These are phyloP conservation scores for Triplophysa dalaica DNA, from an alignment of 2,113 vertebrate species.

Conservation along the genomic window DNA sequence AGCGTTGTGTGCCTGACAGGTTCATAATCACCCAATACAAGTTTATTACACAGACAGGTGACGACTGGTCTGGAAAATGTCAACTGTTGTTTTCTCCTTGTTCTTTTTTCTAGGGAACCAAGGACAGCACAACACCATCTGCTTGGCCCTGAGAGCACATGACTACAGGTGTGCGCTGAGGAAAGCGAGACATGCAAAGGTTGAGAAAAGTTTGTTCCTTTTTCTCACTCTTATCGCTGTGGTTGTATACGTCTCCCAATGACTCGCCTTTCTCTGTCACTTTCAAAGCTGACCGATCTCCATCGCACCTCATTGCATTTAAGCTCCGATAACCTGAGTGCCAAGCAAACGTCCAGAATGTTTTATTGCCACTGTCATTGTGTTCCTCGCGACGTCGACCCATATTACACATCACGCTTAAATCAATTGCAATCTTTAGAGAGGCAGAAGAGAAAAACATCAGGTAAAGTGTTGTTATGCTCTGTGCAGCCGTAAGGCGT, in stretches of 20 bases:
- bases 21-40: constrained; percentile 24
- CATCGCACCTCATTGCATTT: constrained; percentile 20
- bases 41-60: constrained; percentile 53
- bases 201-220: neutral
- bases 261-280: constrained; percentile 25
- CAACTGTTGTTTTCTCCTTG: constrained; percentile 49
- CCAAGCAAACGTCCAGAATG: constrained; percentile 37
- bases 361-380: constrained; percentile 30
- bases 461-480: constrained; percentile 34
- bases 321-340: constrained; percentile 19
- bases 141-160: constrained; percentile 37
- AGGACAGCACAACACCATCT: constrained; percentile 48
- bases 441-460: constrained; percentile 21
- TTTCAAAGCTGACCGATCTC: constrained; percentile 22
- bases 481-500: constrained; percentile 8
- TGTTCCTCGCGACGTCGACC: constrained; percentile 10
- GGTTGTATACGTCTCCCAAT: constrained; percentile 25
- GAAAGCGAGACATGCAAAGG: constrained; percentile 17
- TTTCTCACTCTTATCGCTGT: constrained; percentile 4
- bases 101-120: neutral
- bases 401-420: constrained; percentile 33
- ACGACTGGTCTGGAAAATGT: constrained; percentile 44
- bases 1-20: neutral
- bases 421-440: constrained; percentile 43
- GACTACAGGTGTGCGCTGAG: constrained; percentile 48